Conservation (phyloP, 2,888 invertebrate species). For the Mantis religiosa region DNA sequence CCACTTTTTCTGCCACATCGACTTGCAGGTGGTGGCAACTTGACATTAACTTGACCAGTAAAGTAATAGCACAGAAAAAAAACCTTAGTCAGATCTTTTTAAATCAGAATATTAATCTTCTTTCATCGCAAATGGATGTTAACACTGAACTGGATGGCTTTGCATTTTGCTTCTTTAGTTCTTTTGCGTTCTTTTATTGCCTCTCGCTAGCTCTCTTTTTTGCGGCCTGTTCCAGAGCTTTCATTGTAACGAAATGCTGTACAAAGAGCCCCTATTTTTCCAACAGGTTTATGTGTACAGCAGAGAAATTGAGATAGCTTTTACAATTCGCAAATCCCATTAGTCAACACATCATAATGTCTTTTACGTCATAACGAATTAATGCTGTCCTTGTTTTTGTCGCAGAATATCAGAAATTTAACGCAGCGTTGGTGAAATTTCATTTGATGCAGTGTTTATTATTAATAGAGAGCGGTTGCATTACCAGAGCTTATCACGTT, state of each 20-base stretch:
- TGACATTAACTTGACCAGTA: too few relatives aligned
- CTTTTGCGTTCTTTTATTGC: too few relatives aligned
- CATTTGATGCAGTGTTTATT: constrained; percentile 11
- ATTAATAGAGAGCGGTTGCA: not conserved
- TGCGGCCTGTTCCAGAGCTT: not conserved
- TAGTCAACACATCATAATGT: not conserved
- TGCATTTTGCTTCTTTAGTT: too few relatives aligned
- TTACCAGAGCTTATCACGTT: not conserved
- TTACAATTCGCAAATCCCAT: not conserved
- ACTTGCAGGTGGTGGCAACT: too few relatives aligned
- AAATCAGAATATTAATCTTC: too few relatives aligned
- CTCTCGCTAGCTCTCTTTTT: not conserved
- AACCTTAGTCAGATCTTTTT: too few relatives aligned
- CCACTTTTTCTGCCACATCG: too few relatives aligned
- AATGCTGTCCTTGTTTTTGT: not conserved
- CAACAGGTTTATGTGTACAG: not conserved
- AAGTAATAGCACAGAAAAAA: too few relatives aligned
- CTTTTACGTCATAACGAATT: not conserved
- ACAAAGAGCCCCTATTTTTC: not conserved
- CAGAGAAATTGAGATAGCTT: not conserved
- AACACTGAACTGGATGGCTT: too few relatives aligned
- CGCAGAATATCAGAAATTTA: not conserved
- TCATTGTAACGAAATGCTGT: not conserved
- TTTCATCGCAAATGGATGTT: too few relatives aligned
- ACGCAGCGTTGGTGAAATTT: not conserved